phyloP scores from a whole-genome alignment of 2,888 invertebrate species.

The Alentia gelatinosa region DNA sequence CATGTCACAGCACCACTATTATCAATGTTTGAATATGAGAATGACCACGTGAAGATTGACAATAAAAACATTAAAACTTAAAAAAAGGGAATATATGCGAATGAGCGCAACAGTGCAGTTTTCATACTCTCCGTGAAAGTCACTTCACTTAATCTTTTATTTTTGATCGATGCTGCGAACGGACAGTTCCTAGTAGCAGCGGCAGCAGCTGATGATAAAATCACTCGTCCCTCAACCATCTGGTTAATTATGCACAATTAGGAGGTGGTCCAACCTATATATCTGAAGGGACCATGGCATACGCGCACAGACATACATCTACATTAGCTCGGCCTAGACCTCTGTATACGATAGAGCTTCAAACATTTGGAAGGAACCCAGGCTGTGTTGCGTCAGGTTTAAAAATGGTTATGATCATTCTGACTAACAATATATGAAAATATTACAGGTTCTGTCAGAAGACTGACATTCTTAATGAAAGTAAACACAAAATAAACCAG shows the following conservation, averaged over 20 bases:
- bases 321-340: not conserved
- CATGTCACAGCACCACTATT: slow-evolving; percentile 46
- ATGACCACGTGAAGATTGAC: slow-evolving; percentile 30
- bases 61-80: slow-evolving; percentile 2
- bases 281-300: not conserved
- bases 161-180: not conserved
- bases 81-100: not conserved
- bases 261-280: not conserved
- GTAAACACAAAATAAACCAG: not conserved
- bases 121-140: not conserved
- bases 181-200: slow-evolving; percentile 7
- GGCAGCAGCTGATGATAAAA: slow-evolving; percentile 2
- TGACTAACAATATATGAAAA: slow-evolving; percentile 51
- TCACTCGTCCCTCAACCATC: not conserved
- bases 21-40: slow-evolving; percentile 41
- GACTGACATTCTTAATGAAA: not conserved
- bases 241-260: slow-evolving; percentile 21
- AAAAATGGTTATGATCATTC: slow-evolving; percentile 22
- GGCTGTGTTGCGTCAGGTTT: not conserved
- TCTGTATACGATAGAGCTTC: not conserved
- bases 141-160: not conserved
- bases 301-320: not conserved
- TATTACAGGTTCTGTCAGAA: slow-evolving; percentile 35
- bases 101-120: not conserved
- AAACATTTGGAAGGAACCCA: slow-evolving; percentile 7